Conservation (phyloP, 2,888 invertebrate species). For the Dendrolimus houi region DNA sequence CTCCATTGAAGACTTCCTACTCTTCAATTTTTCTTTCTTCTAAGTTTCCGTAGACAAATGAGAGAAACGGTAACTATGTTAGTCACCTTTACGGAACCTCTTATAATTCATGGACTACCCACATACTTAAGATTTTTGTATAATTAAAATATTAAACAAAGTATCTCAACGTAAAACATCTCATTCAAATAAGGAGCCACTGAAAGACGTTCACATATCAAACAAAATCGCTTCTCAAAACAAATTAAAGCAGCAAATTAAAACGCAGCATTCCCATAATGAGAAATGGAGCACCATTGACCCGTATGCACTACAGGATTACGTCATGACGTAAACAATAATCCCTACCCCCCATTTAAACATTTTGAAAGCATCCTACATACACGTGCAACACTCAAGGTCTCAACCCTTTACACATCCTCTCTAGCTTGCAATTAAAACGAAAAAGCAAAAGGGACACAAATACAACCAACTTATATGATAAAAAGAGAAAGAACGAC, state of each 20-base stretch:
- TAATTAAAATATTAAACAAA: background rate
- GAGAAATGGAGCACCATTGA: constrained; percentile 20
- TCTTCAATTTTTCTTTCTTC: too few relatives aligned
- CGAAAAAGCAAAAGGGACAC: constrained; percentile 60
- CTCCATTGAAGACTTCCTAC: too few relatives aligned
- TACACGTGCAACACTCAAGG: constrained; percentile 73
- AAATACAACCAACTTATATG: constrained; percentile 30
- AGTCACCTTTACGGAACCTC: too few relatives aligned
- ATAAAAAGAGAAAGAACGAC: constrained; percentile 52
- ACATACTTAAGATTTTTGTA: too few relatives aligned
- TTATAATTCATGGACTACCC: too few relatives aligned
- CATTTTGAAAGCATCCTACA: constrained; percentile 56
- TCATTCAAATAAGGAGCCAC: constrained; percentile 5
- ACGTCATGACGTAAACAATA: constrained; percentile 51
- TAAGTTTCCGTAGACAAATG: too few relatives aligned
- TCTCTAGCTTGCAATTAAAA: constrained; percentile 73
- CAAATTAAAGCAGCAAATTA: background rate
- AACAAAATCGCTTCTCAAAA: background rate
- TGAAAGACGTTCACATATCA: constrained; percentile 1
- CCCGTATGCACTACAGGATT: constrained; percentile 18
- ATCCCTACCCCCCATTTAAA: constrained; percentile 54
- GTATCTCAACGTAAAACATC: background rate
- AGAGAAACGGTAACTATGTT: too few relatives aligned
- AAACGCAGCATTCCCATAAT: constrained; percentile 10
- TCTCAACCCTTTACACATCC: constrained; percentile 71